Percentiles rank a stretch among this genome's conserved stretches.
These are phyloP conservation scores for Iphiclides podalirius DNA, from an alignment of 2,888 invertebrate genomes.

Conservation along the genomic window DNA sequence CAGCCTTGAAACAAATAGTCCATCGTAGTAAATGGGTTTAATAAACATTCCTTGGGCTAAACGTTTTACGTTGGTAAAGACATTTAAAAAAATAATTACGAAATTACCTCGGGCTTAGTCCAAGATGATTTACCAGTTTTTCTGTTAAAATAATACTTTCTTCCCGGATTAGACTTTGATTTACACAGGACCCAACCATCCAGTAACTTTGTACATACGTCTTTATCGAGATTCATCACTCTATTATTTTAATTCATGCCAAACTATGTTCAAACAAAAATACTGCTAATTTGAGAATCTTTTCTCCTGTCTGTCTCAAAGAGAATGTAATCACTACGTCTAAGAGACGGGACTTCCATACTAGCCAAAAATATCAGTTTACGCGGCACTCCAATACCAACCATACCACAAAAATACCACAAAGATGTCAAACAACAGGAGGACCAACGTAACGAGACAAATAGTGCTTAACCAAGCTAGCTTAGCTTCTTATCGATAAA, in stretches of 20 bases:
- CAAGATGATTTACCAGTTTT: conserved; percentile 72
- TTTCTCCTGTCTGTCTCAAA: background rate
- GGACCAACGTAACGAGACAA: too few species aligned
- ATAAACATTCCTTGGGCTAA: too few species aligned
- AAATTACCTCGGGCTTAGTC: conserved; percentile 68
- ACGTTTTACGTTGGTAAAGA: too few species aligned
- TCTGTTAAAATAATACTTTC: conserved; percentile 71
- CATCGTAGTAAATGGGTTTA: too few species aligned
- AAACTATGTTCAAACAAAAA: conserved; percentile 2
- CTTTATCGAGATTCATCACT: conserved; percentile 62
- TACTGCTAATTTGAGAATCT: background rate
- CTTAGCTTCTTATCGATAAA: too few species aligned
- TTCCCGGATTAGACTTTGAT: conserved; percentile 67
- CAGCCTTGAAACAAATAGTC: conserved; percentile 46
- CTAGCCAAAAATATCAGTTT: too few species aligned
- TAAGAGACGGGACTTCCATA: too few species aligned
- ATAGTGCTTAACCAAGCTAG: too few species aligned
- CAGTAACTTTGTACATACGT: conserved; percentile 61
- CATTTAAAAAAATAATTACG: conserved; percentile 37
- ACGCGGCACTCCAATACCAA: too few species aligned
- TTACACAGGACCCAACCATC: conserved; percentile 68
- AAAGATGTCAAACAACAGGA: too few species aligned
- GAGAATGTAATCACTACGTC: too few species aligned
- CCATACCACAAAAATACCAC: too few species aligned
- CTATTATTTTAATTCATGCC: background rate